Conservation (phyloP, 2,888 invertebrate genomes). For the Vesta saturnalis region DNA sequence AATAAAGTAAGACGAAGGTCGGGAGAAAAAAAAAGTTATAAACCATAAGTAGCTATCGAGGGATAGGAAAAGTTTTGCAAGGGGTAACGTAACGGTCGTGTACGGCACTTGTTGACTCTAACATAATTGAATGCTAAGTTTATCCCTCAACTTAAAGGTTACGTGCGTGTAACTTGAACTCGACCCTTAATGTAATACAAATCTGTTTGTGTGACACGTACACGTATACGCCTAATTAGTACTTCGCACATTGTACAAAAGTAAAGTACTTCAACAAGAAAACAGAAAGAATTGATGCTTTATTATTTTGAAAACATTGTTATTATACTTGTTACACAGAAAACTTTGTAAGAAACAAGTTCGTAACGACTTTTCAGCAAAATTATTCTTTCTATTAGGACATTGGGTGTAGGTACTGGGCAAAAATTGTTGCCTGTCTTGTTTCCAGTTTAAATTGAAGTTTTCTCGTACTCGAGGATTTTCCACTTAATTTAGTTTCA, state of each 20-base stretch:
- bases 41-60: conserved; percentile 17
- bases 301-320: conserved; percentile 1
- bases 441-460: not conserved
- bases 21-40: not conserved
- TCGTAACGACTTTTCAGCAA: not conserved
- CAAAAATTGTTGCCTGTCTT: conserved; percentile 1
- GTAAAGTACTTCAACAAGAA: not conserved
- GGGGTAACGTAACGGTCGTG: conserved; percentile 20
- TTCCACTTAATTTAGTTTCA: not conserved
- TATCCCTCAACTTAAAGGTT: conserved; percentile 16
- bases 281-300: not conserved
- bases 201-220: not conserved
- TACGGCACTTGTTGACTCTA: conserved; percentile 33
- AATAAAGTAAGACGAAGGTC: no score
- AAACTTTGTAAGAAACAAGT: not conserved
- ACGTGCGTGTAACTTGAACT: conserved; percentile 14
- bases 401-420: not conserved
- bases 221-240: not conserved
- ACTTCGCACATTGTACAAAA: not conserved
- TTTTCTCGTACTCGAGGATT: not conserved
- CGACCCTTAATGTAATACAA: not conserved
- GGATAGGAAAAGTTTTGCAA: conserved; percentile 19
- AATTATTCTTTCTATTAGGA: conserved; percentile 1
- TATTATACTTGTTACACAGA: not conserved
- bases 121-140: conserved; percentile 28